Percentiles rank a stretch among this genome's conserved stretches.
These are phyloP conservation scores for Tromatobia lineatoria DNA, from an alignment of 2,888 invertebrate species.

Conservation along the genomic window DNA sequence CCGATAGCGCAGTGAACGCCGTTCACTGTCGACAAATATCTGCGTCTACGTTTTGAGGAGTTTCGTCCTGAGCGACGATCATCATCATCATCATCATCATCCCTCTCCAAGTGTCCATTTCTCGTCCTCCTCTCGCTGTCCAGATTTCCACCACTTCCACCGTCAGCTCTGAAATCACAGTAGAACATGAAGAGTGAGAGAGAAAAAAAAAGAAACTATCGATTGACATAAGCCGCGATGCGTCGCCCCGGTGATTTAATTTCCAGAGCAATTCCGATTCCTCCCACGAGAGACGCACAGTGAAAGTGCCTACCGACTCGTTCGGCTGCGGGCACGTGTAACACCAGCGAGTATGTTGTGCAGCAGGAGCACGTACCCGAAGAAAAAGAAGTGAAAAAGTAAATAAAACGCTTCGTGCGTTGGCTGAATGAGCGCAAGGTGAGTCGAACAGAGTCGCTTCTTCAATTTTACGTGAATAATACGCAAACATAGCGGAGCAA, in stretches of 20 bases:
- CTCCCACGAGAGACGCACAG: slow-evolving; percentile 28
- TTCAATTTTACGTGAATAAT: neutral
- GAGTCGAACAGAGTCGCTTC: neutral
- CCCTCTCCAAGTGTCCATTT: slow-evolving; percentile 22
- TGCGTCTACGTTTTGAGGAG: slow-evolving; percentile 4
- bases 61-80: slow-evolving; percentile 21
- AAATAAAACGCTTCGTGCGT: neutral
- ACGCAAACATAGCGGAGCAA: neutral
- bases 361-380: slow-evolving; percentile 52
- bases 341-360: slow-evolving; percentile 45
- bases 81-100: neutral
- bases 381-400: neutral
- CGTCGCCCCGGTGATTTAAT: slow-evolving; percentile 11
- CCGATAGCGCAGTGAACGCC: neutral
- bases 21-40: slow-evolving; percentile 14
- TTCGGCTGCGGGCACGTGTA: slow-evolving; percentile 43
- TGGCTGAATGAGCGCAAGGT: neutral
- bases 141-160: neutral
- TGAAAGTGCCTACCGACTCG: slow-evolving; percentile 47
- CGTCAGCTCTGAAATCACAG: slow-evolving; percentile 8
- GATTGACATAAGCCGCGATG: slow-evolving; percentile 14
- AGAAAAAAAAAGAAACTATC: slow-evolving; percentile 17
- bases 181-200: neutral
- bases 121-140: neutral
- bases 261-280: slow-evolving; percentile 55